phyloP scores from a whole-genome alignment of 2,888 invertebrate genomes.

The Apotomis turbidana region DNA sequence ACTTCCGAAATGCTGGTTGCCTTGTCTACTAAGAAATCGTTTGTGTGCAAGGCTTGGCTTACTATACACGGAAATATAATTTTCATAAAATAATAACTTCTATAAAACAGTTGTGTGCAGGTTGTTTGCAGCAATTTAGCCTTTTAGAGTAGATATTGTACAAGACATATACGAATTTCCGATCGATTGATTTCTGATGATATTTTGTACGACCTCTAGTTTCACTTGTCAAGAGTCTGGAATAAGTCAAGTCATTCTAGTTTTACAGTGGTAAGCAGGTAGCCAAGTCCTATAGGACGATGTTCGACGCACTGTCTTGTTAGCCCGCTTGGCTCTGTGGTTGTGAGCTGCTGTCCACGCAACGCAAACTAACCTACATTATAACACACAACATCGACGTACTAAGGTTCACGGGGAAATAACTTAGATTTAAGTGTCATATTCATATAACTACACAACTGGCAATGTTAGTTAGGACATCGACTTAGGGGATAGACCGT shows the following conservation, averaged over 20 bases:
- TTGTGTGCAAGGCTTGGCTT: too few species aligned
- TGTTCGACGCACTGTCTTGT: conserved; percentile 40
- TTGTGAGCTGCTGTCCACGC: conserved; percentile 47
- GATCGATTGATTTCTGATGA: too few species aligned
- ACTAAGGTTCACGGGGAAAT: neutral
- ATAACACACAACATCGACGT: neutral
- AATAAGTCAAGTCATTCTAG: neutral
- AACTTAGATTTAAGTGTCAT: neutral
- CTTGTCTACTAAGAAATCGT: neutral
- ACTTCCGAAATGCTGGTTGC: too few species aligned
- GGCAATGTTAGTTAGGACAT: neutral
- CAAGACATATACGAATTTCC: too few species aligned
- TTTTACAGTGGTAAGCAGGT: conserved; percentile 34
- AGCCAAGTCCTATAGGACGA: conserved; percentile 6
- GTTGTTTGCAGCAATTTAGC: too few species aligned
- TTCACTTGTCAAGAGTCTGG: neutral
- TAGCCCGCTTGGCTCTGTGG: conserved; percentile 61
- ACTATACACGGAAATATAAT: too few species aligned
- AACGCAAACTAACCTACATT: conserved; percentile 25
- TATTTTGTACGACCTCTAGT: too few species aligned
- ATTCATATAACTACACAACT: neutral
- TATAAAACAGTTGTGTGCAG: too few species aligned
- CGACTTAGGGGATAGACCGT: neutral
- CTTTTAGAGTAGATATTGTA: too few species aligned
- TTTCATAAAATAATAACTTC: too few species aligned